Evolutionary conservation across 1,140 invertebrate species (phyloP).

Genomic region (Tetramorium parvispinum): DNA sequence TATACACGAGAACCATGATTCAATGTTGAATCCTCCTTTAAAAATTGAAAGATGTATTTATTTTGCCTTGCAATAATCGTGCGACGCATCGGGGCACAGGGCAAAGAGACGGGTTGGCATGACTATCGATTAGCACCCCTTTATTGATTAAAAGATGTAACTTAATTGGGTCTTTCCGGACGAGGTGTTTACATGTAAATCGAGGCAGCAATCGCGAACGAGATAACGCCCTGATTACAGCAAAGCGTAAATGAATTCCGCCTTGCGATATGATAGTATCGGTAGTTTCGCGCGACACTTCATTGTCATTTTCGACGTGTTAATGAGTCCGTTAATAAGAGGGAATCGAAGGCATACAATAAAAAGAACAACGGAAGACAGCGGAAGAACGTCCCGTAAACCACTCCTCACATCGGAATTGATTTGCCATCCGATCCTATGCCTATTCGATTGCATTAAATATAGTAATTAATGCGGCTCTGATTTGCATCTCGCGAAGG

Average conservation of each 20-base stretch:
- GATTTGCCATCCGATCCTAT: slow-evolving; percentile 3
- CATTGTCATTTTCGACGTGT: slow-evolving; percentile 15
- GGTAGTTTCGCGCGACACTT: slow-evolving; percentile 25
- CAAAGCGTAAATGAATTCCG: slow-evolving; percentile 59
- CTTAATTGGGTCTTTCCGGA: slow-evolving; percentile 79
- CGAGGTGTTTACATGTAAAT: slow-evolving; percentile 80
- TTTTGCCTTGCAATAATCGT: not conserved
- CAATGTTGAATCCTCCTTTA: not conserved
- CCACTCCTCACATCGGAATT: slow-evolving; percentile 24
- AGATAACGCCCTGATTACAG: slow-evolving; percentile 57
- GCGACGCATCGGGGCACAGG: not conserved
- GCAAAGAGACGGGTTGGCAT: not conserved
- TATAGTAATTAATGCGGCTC: slow-evolving; percentile 25
- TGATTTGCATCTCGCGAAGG: not conserved
- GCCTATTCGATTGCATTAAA: not conserved
- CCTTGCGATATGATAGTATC: slow-evolving; percentile 57
- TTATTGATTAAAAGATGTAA: slow-evolving; percentile 80
- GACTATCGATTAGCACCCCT: slow-evolving; percentile 17
- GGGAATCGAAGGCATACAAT: not conserved
- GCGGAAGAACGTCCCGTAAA: slow-evolving; percentile 20
- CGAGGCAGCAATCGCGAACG: slow-evolving; percentile 57
- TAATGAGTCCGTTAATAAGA: slow-evolving; percentile 37
- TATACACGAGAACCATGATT: not conserved
- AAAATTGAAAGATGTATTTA: not conserved
- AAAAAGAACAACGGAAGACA: not conserved